A percentile compares a stretch with the other conserved stretches of the same genome.
Evolutionary conservation across 2,888 invertebrate species (phyloP).

Genomic region (Cantharis rustica): DNA sequence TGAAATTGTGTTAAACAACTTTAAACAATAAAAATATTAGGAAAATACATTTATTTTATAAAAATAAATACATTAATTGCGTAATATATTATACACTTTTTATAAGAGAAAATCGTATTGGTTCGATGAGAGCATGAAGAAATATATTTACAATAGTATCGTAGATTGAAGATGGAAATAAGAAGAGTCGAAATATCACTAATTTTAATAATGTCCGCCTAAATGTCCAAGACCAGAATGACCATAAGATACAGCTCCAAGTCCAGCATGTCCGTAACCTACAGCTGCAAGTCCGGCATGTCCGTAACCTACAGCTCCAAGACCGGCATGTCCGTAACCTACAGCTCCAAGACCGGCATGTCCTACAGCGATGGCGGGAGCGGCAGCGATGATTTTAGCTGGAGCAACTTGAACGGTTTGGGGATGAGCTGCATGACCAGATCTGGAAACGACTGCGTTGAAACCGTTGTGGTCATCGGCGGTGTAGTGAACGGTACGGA

Average conservation of each 20-base stretch:
- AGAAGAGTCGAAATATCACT: slow-evolving; percentile 13
- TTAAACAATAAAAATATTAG: background rate
- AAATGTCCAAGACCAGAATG: background rate
- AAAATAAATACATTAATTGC: slow-evolving; percentile 29
- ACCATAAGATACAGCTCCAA: too few species aligned
- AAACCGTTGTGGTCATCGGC: slow-evolving; percentile 64
- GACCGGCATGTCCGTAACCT: slow-evolving; percentile 2
- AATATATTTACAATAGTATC: slow-evolving; percentile 21
- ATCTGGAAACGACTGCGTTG: slow-evolving; percentile 47
- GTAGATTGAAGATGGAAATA: slow-evolving; percentile 8
- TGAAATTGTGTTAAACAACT: too few species aligned
- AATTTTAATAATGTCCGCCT: slow-evolving; percentile 17
- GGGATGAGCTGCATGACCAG: slow-evolving; percentile 62
- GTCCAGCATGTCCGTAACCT: background rate
- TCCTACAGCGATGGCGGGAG: slow-evolving; percentile 24
- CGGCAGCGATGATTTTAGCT: slow-evolving; percentile 12
- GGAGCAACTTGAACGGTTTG: slow-evolving; percentile 36
- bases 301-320: slow-evolving; percentile 8
- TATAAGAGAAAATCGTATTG: background rate
- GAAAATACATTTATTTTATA: slow-evolving; percentile 25
- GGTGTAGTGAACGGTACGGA: slow-evolving; percentile 62
- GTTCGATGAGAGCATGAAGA: background rate
- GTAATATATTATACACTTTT: slow-evolving; percentile 10
- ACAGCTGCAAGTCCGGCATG: slow-evolving; percentile 2
- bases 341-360: slow-evolving; percentile 18